Evolutionary conservation across 2,113 vertebrate genomes (phyloP), one percentile per base, ranked within the genome.

Genomic region (Grammomys dolichurus): DNA sequence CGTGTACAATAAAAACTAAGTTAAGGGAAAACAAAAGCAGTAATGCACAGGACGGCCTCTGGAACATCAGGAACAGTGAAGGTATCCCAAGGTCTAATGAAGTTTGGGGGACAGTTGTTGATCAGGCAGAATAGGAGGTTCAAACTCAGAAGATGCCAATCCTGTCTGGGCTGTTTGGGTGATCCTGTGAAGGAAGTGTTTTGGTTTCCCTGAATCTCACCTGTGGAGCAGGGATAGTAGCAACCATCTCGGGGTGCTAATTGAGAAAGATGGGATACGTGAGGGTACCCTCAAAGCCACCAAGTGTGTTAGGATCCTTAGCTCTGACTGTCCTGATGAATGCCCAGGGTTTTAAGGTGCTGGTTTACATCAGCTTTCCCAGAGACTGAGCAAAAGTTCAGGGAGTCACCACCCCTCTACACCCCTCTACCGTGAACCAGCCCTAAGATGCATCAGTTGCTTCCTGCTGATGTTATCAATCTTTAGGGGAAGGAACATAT

Each of bases 401-500:
- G 3, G 80, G 86, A 87, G n/a, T 78, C 77, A n/a, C 90, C 85
- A 80, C 46, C 80, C 76, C 46, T 85, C 48, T 46, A 46, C 85
- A 80, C 46, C 80, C 76, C 46, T 85, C 48, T 46, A 46, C 1
- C 0, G 54, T 43, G 43, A 22, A 0, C 43, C 24, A 56, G 88
- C 95, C 82, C 58, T 88, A 48, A 97, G 93, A 96, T 65, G 43
- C 82, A 82, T 93, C 89, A 82, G 97, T 97, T 97, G 54, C 91
- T 97, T 89, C 87, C 96, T 69, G 11, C 94, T 86, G 94, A 60
- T 94, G 85, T 85, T 95, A 97, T 97, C 95, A 69, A 73, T 98
- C 95, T 97, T 97, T 89, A 63, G 73, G 17, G 51, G 97, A 98
- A 98, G 89, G 87, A 92, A 91, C 48, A 33, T 94, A 96, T 97